These are phyloP conservation scores for Spicauda simplicius DNA, from an alignment of 2,888 invertebrate genomes.

Conservation along the genomic window DNA sequence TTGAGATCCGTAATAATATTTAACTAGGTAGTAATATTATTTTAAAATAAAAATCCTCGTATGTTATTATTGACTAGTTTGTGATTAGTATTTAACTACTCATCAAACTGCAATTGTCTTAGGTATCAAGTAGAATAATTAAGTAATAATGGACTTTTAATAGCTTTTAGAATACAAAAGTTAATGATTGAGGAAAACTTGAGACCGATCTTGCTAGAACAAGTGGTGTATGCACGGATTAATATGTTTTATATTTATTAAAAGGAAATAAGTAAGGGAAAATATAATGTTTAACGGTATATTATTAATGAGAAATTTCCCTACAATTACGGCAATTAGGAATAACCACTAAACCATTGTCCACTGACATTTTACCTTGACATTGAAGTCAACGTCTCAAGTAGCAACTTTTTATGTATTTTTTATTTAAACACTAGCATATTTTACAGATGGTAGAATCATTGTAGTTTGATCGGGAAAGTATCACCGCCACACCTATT, in stretches of 20 bases:
- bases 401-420: too few relatives aligned
- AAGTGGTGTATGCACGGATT: not conserved
- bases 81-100: slow-evolving; percentile 8
- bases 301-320: not conserved
- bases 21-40: too few relatives aligned
- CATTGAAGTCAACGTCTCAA: too few relatives aligned
- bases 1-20: too few relatives aligned
- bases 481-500: too few relatives aligned
- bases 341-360: not conserved
- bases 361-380: not conserved
- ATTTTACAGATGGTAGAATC: too few relatives aligned
- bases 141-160: slow-evolving; percentile 64
- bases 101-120: slow-evolving; percentile 40
- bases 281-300: not conserved
- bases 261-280: not conserved
- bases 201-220: slow-evolving; percentile 18
- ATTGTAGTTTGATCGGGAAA: too few relatives aligned
- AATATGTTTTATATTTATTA: not conserved
- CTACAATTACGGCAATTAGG: not conserved
- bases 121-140: slow-evolving; percentile 54
- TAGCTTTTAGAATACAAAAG: slow-evolving; percentile 49
- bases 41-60: too few relatives aligned
- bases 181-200: slow-evolving; percentile 58
- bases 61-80: not conserved
- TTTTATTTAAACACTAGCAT: too few relatives aligned